Evolutionary conservation across 2,888 invertebrate genomes (phyloP).

Genomic region (Polyommatus icarus): DNA sequence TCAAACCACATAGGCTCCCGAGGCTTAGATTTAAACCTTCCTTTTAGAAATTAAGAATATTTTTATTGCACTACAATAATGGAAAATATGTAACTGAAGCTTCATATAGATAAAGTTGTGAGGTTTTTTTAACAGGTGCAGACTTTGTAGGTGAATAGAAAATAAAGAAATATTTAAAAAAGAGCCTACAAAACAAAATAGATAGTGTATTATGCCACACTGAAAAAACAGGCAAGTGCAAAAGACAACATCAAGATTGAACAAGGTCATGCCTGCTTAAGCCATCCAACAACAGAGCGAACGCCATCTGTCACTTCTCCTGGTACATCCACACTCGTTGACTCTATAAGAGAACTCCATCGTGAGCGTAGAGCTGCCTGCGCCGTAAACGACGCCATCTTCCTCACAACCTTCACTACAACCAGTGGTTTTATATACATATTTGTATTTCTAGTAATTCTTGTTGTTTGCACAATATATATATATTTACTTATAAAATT

Average conservation of each 20-base stretch:
- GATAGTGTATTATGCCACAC: neutral
- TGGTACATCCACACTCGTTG: constrained; percentile 83
- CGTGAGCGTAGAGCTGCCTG: constrained; percentile 86
- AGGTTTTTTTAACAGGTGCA: neutral
- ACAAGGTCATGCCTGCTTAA: constrained; percentile 84
- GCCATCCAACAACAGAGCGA: constrained; percentile 89
- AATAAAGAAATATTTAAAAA: neutral
- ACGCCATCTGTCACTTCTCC: constrained; percentile 86
- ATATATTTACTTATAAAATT: neutral
- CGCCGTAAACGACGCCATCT: constrained; percentile 85
- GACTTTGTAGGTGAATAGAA: neutral
- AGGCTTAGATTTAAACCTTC: too few species aligned
- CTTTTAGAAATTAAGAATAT: too few species aligned
- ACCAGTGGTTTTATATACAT: constrained; percentile 50
- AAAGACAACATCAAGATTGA: constrained; percentile 27
- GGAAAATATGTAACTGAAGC: neutral
- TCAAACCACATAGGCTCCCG: too few species aligned
- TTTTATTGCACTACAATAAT: neutral
- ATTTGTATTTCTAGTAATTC: constrained; percentile 24
- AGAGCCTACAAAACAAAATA: neutral
- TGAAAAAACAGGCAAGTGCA: constrained; percentile 13
- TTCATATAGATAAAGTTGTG: neutral
- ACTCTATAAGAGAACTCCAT: constrained; percentile 87
- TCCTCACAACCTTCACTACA: constrained; percentile 60
- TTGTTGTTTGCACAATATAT: neutral